Conservation (phyloP, 2,888 invertebrate genomes). For the Nymphalis urticae region DNA sequence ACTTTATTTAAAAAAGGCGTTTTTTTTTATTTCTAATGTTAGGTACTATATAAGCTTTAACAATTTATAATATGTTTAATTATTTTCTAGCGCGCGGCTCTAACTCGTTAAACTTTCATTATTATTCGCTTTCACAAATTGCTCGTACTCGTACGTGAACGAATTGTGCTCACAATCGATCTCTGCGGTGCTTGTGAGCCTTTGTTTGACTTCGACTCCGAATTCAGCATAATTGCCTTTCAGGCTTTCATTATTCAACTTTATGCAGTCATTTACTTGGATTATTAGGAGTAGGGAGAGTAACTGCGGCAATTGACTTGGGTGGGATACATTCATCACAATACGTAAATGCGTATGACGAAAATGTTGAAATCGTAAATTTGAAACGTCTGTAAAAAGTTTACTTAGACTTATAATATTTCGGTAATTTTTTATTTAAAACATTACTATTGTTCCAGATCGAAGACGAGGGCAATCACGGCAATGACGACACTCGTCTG, state of each 20-base stretch:
- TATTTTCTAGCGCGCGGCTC: slow-evolving; percentile 63
- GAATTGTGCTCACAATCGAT: slow-evolving; percentile 78
- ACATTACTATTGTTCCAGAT: slow-evolving; percentile 85
- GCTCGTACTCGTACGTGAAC: slow-evolving; percentile 78
- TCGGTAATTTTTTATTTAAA: background rate
- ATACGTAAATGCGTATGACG: slow-evolving; percentile 77
- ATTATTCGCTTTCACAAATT: slow-evolving; percentile 77
- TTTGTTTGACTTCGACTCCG: slow-evolving; percentile 80
- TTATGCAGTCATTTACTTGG: slow-evolving; percentile 81
- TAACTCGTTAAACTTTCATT: slow-evolving; percentile 79
- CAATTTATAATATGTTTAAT: slow-evolving; percentile 72
- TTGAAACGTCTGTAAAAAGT: slow-evolving; percentile 21
- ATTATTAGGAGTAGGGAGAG: slow-evolving; percentile 77
- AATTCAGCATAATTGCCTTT: slow-evolving; percentile 81
- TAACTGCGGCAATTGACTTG: slow-evolving; percentile 73
- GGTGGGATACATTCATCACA: slow-evolving; percentile 79
- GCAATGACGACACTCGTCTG: slow-evolving; percentile 98
- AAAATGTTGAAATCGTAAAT: slow-evolving; percentile 75
- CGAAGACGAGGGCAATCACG: slow-evolving; percentile 99
- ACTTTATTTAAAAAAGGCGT: background rate
- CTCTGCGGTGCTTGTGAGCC: slow-evolving; percentile 66
- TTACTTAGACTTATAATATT: too few relatives aligned
- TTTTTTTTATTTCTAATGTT: slow-evolving; percentile 30
- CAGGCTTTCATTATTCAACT: slow-evolving; percentile 81
- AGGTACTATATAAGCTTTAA: slow-evolving; percentile 51